These are phyloP conservation scores for Papilio aristodemus DNA, from an alignment of 1,140 invertebrate species.

Conservation along the genomic window DNA sequence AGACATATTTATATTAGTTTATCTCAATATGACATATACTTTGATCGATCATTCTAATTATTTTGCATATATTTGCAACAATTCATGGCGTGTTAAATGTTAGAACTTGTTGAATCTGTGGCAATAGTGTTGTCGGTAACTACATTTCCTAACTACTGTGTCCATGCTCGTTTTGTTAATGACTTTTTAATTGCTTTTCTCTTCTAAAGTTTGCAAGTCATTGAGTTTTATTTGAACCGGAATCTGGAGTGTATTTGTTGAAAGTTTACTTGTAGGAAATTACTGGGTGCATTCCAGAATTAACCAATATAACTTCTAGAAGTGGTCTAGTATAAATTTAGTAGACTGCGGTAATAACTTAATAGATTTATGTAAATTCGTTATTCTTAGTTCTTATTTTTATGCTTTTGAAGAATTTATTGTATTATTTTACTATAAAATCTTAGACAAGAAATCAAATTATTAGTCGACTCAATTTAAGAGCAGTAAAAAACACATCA, in stretches of 20 bases:
- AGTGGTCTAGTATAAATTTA: not conserved
- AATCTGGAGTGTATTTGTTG: slow-evolving; percentile 8
- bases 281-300: not conserved
- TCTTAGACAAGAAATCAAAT: too few species aligned
- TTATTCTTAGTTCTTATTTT: too few species aligned
- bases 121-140: slow-evolving; percentile 2
- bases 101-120: slow-evolving; percentile 31
- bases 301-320: not conserved
- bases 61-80: not conserved
- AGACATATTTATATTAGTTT: too few species aligned
- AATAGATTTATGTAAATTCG: too few species aligned
- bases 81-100: slow-evolving; percentile 8
- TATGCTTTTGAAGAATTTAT: too few species aligned
- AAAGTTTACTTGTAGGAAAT: not conserved
- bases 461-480: too few species aligned
- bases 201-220: slow-evolving; percentile 54
- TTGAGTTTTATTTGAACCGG: slow-evolving; percentile 33
- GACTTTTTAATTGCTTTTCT: slow-evolving; percentile 70
- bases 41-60: too few species aligned
- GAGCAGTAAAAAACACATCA: too few species aligned
- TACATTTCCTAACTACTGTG: slow-evolving; percentile 40
- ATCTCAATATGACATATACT: too few species aligned
- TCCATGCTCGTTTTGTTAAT: slow-evolving; percentile 62
- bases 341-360: too few species aligned
- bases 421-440: too few species aligned